These are phyloP conservation scores for Marisa cornuarietis DNA, from an alignment of 1,140 invertebrate species.

Conservation along the genomic window DNA sequence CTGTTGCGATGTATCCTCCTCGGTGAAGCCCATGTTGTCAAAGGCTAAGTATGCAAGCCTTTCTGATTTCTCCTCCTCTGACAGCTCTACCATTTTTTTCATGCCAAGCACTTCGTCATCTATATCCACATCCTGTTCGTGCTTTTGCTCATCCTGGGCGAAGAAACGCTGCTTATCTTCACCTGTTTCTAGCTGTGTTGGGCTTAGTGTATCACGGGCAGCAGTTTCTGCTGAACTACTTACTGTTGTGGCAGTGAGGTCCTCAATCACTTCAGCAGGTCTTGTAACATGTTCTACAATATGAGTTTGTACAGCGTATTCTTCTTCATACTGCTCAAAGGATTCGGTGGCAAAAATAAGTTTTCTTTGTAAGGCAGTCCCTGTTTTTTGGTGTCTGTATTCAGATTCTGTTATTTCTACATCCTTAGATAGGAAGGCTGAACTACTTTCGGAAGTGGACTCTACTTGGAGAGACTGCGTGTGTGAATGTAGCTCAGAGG, in stretches of 20 bases:
- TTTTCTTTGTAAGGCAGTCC: conserved; percentile 13
- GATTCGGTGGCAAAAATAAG: conserved; percentile 15
- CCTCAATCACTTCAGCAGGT: conserved; percentile 4
- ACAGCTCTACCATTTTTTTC: conserved; percentile 22
- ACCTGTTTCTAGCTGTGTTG: background rate
- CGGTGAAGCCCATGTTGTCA: conserved; percentile 69
- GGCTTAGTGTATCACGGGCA: background rate
- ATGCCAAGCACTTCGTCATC: conserved; percentile 28
- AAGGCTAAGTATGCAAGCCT: conserved; percentile 60
- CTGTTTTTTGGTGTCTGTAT: no score
- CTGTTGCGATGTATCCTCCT: conserved; percentile 62
- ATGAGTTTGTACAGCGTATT: background rate
- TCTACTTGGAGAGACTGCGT: conserved; percentile 41
- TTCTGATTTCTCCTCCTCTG: conserved; percentile 2
- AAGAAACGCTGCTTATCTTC: background rate
- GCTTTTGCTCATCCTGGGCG: background rate
- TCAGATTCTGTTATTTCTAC: no score
- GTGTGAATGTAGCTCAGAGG: conserved; percentile 33
- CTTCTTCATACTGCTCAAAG: conserved; percentile 18
- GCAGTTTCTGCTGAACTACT: background rate
- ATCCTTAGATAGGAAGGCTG: no score
- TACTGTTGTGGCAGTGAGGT: background rate
- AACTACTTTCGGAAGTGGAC: conserved; percentile 30
- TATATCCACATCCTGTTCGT: conserved; percentile 17
- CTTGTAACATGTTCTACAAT: conserved; percentile 12